phyloP scores from a whole-genome alignment of 1,140 invertebrate genomes.

The Colletes latitarsis region DNA sequence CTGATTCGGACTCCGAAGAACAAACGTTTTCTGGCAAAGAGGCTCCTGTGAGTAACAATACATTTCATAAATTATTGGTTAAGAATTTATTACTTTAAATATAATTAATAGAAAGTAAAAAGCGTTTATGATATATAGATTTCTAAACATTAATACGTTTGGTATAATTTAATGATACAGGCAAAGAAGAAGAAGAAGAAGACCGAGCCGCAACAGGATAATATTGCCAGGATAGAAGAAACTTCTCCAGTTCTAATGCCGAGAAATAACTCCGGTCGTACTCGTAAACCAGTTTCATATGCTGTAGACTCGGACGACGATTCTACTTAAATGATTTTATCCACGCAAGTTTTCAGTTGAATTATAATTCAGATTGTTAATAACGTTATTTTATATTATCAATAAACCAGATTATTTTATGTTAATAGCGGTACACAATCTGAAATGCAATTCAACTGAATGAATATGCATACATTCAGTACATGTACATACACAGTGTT shows the following conservation, averaged over 20 bases:
- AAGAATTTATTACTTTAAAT: background rate
- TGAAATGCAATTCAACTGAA: background rate
- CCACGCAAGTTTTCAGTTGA: conserved; percentile 17
- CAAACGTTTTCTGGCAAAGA: conserved; percentile 57
- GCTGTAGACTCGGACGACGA: conserved; percentile 70
- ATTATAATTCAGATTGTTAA: conserved; percentile 1
- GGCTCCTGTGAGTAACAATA: conserved; percentile 50
- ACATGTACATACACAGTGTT: background rate
- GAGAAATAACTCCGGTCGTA: conserved; percentile 62
- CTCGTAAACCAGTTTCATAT: conserved; percentile 72
- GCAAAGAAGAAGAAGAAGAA: conserved; percentile 70
- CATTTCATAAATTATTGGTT: conserved; percentile 3
- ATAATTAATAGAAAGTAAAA: background rate
- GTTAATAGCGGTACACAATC: background rate
- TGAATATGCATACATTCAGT: background rate
- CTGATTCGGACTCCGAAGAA: conserved; percentile 72
- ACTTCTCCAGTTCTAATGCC: conserved; percentile 52
- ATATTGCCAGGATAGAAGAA: conserved; percentile 43
- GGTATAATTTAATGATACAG: conserved; percentile 38
- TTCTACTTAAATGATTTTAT: conserved; percentile 61
- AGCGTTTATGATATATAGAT: background rate
- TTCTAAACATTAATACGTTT: background rate
- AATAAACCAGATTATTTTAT: background rate
- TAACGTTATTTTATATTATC: background rate
- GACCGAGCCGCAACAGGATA: conserved; percentile 58